These are phyloP conservation scores for Euphydryas editha DNA, from an alignment of 2,888 invertebrate genomes.

Conservation along the genomic window DNA sequence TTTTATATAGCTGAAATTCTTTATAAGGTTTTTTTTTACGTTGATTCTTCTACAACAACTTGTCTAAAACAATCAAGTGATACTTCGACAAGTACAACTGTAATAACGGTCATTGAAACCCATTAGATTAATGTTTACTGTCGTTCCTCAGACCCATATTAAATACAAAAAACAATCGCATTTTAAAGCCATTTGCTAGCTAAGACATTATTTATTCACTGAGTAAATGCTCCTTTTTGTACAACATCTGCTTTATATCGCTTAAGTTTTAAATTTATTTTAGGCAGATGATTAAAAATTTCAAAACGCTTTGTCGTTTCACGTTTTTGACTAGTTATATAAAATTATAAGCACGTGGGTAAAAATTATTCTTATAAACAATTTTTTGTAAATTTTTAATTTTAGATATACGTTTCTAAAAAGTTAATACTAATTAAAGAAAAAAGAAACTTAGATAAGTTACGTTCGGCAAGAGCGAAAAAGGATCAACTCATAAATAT, in stretches of 20 bases:
- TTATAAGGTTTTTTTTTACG: too few relatives aligned
- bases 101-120: conserved; percentile 38
- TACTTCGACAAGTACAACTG: conserved; percentile 32
- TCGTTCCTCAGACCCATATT: conserved; percentile 30
- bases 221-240: conserved; percentile 20
- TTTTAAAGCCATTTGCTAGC: conserved; percentile 19
- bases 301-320: not conserved
- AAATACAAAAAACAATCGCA: conserved; percentile 34
- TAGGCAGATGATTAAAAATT: conserved; percentile 3
- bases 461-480: conserved; percentile 60
- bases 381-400: not conserved
- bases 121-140: conserved; percentile 36
- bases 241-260: conserved; percentile 9
- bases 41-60: conserved; percentile 2
- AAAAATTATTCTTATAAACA: not conserved
- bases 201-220: conserved; percentile 31
- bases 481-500: conserved; percentile 76
- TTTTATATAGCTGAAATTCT: too few relatives aligned
- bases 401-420: not conserved
- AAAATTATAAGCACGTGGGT: not conserved
- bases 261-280: conserved; percentile 5
- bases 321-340: not conserved
- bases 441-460: conserved; percentile 45
- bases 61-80: conserved; percentile 32
- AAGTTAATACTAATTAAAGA: conserved; percentile 30